Percentiles rank a stretch among this genome's conserved stretches.
These are phyloP conservation scores for Theristus sp. DNA, from an alignment of 2,888 invertebrate genomes.

Conservation along the genomic window DNA sequence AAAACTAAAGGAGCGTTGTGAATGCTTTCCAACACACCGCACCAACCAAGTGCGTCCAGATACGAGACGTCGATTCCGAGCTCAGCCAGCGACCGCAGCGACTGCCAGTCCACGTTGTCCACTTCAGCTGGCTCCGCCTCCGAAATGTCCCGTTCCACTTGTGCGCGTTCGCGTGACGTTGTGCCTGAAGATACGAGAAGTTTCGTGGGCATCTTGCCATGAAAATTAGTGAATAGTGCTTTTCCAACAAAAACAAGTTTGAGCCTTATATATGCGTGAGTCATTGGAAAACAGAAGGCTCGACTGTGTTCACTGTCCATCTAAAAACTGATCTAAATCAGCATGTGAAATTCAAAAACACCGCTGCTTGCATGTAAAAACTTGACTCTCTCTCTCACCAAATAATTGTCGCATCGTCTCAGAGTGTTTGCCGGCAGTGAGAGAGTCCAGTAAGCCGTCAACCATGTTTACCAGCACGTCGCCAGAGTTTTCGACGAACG, in stretches of 20 bases:
- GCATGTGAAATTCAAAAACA: constrained; percentile 4
- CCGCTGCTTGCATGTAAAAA: no score
- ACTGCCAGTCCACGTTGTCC: constrained; percentile 54
- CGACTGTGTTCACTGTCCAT: no score
- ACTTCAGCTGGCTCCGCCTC: constrained; percentile 34
- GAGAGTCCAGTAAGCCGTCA: constrained; percentile 56
- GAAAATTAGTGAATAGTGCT: no score
- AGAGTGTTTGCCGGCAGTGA: constrained; percentile 64
- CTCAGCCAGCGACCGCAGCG: constrained; percentile 48
- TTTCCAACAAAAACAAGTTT: no score
- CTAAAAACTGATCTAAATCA: no score
- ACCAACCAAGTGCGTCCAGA: constrained; percentile 48
- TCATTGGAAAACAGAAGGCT: no score
- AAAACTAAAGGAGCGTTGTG: no score
- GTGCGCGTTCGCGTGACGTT: no score
- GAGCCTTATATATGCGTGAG: no score
- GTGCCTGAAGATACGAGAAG: neutral
- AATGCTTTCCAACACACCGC: no score
- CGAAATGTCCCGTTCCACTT: neutral
- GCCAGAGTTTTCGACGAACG: constrained; percentile 54
- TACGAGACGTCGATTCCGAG: constrained; percentile 69
- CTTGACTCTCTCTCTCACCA: no score
- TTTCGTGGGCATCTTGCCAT: neutral
- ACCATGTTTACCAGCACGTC: constrained; percentile 57
- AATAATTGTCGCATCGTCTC: constrained; percentile 51